A percentile compares a stretch with the other conserved stretches of the same genome.
Conservation (phyloP, 2,113 vertebrate genomes). For the Bothrops jararaca region DNA sequence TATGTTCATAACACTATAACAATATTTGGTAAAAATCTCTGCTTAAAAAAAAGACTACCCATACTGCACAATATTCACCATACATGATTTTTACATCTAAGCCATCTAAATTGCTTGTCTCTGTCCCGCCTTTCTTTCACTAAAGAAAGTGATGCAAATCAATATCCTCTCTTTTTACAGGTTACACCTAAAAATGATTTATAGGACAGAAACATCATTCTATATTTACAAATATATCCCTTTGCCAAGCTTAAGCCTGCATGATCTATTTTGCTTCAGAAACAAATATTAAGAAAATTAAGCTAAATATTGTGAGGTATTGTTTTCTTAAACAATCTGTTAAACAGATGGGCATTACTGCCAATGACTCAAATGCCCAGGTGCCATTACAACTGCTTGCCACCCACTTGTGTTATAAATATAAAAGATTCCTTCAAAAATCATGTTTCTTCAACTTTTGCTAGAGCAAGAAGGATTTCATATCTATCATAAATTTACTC, state of each 20-base stretch:
- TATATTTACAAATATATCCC: not conserved
- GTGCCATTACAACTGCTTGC: constrained; percentile 30
- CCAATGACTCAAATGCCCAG: constrained; percentile 26
- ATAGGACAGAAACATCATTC: not conserved
- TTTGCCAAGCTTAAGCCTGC: constrained; percentile 16
- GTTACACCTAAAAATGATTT: constrained; percentile 22
- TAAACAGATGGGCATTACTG: not conserved
- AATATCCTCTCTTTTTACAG: not conserved
- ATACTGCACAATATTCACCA: constrained; percentile 5
- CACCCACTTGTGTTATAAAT: constrained; percentile 55
- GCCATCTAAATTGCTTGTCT: constrained; percentile 27
- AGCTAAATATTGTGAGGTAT: constrained; percentile 32
- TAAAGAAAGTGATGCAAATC: constrained; percentile 31
- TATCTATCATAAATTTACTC: constrained; percentile 16
- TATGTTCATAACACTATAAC: constrained; percentile 10
- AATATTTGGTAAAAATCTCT: constrained; percentile 37
- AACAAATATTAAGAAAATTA: constrained; percentile 45
- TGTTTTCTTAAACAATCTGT: constrained; percentile 33
- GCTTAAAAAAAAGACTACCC: constrained; percentile 8
- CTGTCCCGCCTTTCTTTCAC: constrained; percentile 34
- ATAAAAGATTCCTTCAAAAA: constrained; percentile 56
- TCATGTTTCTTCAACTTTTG: constrained; percentile 44
- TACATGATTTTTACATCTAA: not conserved
- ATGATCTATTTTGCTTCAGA: constrained; percentile 44
- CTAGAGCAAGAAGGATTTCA: constrained; percentile 59